Base-by-base conservation (phyloP, 2,888 invertebrate genomes). In the Taenaris catops region DNA sequence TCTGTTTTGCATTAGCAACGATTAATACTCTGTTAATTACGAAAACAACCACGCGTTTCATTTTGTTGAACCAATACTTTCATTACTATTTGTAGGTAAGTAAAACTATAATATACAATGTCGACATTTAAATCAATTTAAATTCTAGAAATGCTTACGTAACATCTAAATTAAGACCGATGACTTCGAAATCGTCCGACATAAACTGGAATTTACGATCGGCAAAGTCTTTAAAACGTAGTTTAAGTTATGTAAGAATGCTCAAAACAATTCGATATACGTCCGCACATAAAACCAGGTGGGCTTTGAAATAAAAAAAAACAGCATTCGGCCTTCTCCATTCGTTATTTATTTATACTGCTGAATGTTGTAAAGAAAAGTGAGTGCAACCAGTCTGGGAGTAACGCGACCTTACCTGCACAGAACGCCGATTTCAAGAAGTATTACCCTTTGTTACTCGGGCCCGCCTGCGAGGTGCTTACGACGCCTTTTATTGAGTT, bases 381-480 rank as follows among this genome's bases (percentile, higher is more conserved):
- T 71, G 69, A 73, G 71, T 62, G 63, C 62, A 58, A 55, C 58
- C 55, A 53, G 60, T 38, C 59, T 53, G 63, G 47, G 57, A 63
- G 56, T 59, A 70, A 67, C 65, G 61, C 64, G 68, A 66, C 63
- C 69, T 71, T 76, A 80, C 73, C 69, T 78, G 78, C 68, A 75
- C 60, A 58, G 69, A 73, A 75, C 70, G 67, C 61, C 71, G 66
- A 71, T 74, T 74, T 57, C 54, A 64, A 67, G 69, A 74, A 57
- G 64, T 69, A 81, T 75, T 72, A 62, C 78, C 72, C 70, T 78
- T 83, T 84, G 81, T 81, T 80, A 58, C 53, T 44, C 41, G 49
- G 51, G 24, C 60, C 70, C 67, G 63, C 68, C 65, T 44, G 65
- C 49, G 51, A 63, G 56, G 58, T 55, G 53, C 60, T 56, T 56